Evolutionary conservation across 2,888 invertebrate genomes (phyloP).

Genomic region (Rotaria sp.): DNA sequence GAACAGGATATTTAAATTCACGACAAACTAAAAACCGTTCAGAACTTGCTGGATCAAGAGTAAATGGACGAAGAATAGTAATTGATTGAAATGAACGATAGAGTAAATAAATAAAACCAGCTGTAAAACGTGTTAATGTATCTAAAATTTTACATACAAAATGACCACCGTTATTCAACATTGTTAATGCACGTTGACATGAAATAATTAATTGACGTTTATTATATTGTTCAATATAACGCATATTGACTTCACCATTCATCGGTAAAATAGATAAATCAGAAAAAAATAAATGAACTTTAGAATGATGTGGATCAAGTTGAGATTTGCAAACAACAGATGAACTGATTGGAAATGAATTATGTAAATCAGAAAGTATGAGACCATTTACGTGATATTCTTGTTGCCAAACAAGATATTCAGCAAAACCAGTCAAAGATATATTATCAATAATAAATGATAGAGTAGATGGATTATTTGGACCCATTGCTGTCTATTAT

Average conservation of each 20-base stretch:
- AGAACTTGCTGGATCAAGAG: not conserved
- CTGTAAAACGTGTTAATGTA: not conserved
- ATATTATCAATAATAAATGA: not conserved
- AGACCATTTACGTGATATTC: not conserved
- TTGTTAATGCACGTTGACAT: not conserved
- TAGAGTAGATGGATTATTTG: not conserved
- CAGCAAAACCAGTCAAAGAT: not conserved
- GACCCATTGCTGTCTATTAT: not conserved
- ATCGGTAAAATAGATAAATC: not conserved
- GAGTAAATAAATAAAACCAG: not conserved
- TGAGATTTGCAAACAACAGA: not conserved
- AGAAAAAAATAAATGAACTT: not conserved
- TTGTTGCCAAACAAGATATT: not conserved
- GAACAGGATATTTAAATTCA: not conserved
- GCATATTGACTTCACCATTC: not conserved
- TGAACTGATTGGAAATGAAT: not conserved
- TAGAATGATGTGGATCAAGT: not conserved
- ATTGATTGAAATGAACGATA: not conserved
- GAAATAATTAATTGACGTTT: not conserved
- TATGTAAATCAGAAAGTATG: not conserved
- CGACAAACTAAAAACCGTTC: not conserved
- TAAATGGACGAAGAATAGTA: not conserved
- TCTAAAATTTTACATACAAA: not conserved
- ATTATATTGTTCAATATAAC: not conserved
- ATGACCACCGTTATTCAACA: not conserved